phyloP scores from a whole-genome alignment of 2,797 vertebrate genomes.

The Poeciliopsis turneri region DNA sequence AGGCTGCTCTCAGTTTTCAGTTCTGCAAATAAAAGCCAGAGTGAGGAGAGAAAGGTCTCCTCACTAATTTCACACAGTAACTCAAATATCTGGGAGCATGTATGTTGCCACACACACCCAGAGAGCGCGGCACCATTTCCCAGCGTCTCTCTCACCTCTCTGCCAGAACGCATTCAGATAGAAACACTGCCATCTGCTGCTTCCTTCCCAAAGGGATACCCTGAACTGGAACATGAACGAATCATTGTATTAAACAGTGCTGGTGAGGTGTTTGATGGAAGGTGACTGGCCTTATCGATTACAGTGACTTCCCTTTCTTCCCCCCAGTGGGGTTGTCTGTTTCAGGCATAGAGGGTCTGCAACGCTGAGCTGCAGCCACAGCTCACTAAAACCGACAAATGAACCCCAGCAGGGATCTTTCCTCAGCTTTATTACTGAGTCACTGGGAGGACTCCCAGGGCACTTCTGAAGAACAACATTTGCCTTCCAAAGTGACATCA shows the following conservation, averaged over 20 bases:
- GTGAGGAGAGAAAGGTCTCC: slow-evolving; percentile 27
- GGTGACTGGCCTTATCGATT: slow-evolving; percentile 41
- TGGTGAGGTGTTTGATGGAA: slow-evolving; percentile 28
- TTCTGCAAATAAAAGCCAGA: slow-evolving; percentile 25
- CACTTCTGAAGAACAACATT: slow-evolving; percentile 29
- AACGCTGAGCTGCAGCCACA: slow-evolving; percentile 27
- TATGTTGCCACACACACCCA: slow-evolving; percentile 10
- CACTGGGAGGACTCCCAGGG: slow-evolving; percentile 33
- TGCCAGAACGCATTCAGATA: slow-evolving; percentile 16
- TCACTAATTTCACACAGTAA: slow-evolving; percentile 25
- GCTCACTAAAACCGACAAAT: slow-evolving; percentile 46
- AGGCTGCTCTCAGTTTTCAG: slow-evolving; percentile 18
- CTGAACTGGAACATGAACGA: slow-evolving; percentile 16
- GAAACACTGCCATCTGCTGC: slow-evolving; percentile 74
- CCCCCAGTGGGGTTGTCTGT: slow-evolving; percentile 9
- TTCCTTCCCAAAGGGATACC: background rate
- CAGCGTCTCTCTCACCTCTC: slow-evolving; percentile 7
- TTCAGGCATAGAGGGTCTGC: slow-evolving; percentile 23
- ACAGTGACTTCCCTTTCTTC: slow-evolving; percentile 3
- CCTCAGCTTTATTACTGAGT: slow-evolving; percentile 42
- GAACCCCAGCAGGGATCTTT: slow-evolving; percentile 53
- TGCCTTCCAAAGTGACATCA: slow-evolving; percentile 41
- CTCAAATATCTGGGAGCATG: slow-evolving; percentile 2
- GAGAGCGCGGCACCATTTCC: slow-evolving; percentile 11
- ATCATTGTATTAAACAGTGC: slow-evolving; percentile 18